Conservation (phyloP, 2,888 invertebrate species). For the Drosophila barbarae region DNA sequence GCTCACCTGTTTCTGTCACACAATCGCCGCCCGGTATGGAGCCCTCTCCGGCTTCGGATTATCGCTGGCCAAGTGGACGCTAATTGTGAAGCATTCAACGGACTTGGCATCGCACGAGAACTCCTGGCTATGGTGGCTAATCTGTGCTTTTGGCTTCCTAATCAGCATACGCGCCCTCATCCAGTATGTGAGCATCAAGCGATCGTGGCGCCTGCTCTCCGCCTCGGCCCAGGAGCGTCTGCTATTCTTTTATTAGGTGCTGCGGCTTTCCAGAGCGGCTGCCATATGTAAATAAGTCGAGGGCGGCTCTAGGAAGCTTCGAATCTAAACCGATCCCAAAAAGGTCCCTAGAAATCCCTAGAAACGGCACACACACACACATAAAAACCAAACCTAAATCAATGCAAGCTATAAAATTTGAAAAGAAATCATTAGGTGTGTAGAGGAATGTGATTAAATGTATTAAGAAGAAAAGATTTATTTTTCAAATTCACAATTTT, state of each 20-base stretch:
- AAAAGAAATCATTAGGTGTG: background rate
- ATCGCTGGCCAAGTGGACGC: conserved; percentile 96
- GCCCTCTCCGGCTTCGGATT: conserved; percentile 95
- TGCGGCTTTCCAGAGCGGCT: conserved; percentile 26
- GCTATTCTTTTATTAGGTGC: conserved; percentile 89
- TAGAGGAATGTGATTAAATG: conserved; percentile 12
- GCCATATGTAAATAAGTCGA: conserved; percentile 44
- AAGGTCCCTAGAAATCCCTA: conserved; percentile 10
- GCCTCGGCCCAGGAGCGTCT: conserved; percentile 92
- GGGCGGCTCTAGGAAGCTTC: conserved; percentile 18
- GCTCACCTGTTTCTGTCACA: conserved; percentile 95
- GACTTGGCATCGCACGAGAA: conserved; percentile 92
- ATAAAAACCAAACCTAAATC: conserved; percentile 21
- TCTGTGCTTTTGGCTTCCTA: conserved; percentile 92
- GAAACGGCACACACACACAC: conserved; percentile 11
- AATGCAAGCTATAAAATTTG: conserved; percentile 34
- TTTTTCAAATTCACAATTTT: conserved; percentile 3
- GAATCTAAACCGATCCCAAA: conserved; percentile 9
- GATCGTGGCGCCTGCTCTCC: conserved; percentile 92
- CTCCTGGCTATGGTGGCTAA: conserved; percentile 95
- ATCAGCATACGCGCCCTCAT: conserved; percentile 93
- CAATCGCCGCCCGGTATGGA: conserved; percentile 95
- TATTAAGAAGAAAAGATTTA: background rate
- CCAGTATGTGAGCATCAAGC: conserved; percentile 93
- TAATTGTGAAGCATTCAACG: conserved; percentile 94